Evolutionary conservation across 2,113 vertebrate species (phyloP).

Genomic region (Aepyceros melampus): DNA sequence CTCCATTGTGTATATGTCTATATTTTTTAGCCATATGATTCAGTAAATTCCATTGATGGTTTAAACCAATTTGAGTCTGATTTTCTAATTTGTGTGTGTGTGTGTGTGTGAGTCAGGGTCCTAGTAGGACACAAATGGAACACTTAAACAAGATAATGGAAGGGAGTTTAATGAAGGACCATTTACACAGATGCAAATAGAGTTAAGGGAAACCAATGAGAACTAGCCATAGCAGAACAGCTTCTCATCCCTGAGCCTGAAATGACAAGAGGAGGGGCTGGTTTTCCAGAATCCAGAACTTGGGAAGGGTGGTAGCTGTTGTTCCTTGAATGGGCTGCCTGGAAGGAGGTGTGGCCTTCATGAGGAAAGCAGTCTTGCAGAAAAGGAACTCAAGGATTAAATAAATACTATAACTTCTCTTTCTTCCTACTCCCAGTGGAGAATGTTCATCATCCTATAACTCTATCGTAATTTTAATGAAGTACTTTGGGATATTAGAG

Average conservation of each 20-base stretch:
- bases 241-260: background rate
- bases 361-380: background rate
- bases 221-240: background rate
- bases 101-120: background rate
- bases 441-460: background rate
- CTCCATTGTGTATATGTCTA: background rate
- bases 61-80: background rate
- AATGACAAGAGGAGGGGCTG: background rate
- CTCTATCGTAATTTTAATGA: background rate
- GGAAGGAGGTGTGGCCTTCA: background rate
- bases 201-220: background rate
- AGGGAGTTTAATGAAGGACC: background rate
- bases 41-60: background rate
- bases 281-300: background rate
- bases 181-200: background rate
- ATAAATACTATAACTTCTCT: background rate
- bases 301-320: background rate
- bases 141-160: background rate
- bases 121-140: background rate
- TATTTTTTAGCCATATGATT: background rate
- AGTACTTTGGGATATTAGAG: background rate
- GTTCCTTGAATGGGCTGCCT: background rate
- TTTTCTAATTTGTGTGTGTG: background rate
- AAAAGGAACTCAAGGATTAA: background rate
- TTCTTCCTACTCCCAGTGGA: background rate